Conservation (phyloP, 2,888 invertebrate species). For the Cheilosia grossa region DNA sequence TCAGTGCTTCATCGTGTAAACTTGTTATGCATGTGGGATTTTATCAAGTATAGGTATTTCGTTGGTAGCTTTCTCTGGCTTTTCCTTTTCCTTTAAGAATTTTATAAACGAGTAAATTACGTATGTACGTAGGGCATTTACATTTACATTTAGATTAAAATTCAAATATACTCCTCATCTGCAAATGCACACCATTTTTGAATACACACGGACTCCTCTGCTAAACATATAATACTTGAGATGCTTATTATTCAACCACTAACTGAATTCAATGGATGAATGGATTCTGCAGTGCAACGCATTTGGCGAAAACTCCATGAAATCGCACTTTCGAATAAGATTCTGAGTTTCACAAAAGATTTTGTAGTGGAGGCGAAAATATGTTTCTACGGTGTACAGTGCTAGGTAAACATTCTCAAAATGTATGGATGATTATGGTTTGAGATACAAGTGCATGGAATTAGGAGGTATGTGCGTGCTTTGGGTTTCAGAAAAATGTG, state of each 20-base stretch:
- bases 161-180: conserved; percentile 29
- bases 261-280: conserved; percentile 60
- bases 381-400: no score
- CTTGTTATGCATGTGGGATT: not conserved
- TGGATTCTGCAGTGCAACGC: conserved; percentile 36
- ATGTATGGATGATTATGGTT: no score
- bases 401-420: no score
- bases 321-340: conserved; percentile 49
- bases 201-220: conserved; percentile 9
- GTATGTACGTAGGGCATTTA: conserved; percentile 19
- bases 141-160: conserved; percentile 69
- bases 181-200: conserved; percentile 38
- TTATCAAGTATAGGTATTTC: conserved; percentile 1
- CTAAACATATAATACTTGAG: conserved; percentile 39
- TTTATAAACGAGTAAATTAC: not conserved
- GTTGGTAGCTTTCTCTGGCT: not conserved
- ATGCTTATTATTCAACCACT: conserved; percentile 56
- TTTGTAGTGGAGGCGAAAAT: not conserved
- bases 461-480: no score
- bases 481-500: no score
- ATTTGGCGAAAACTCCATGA: conserved; percentile 56
- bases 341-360: conserved; percentile 31
- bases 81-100: conserved; percentile 5
- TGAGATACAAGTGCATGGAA: no score
- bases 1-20: not conserved